A percentile compares a stretch with the other conserved stretches of the same genome.
Evolutionary conservation across 2,797 vertebrate species (phyloP).

Genomic region (Tamandua tetradactyla): DNA sequence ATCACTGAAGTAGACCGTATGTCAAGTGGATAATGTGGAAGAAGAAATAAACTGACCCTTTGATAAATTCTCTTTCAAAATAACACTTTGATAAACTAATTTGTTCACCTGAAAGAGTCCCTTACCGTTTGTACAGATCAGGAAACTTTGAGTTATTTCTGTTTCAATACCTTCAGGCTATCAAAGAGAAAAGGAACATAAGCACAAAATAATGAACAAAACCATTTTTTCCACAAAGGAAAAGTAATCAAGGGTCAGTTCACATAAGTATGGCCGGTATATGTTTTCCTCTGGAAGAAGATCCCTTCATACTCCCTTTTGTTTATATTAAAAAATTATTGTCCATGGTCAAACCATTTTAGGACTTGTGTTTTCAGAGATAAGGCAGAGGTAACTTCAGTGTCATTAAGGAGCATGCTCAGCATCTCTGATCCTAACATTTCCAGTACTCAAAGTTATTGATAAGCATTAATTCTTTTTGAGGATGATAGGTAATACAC

Average conservation of each 20-base stretch:
- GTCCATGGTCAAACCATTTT: background rate
- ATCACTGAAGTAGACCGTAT: background rate
- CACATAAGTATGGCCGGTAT: no score
- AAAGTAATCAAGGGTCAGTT: background rate
- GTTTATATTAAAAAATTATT: background rate
- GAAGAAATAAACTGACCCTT: background rate
- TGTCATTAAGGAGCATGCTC: background rate
- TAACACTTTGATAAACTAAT: no score
- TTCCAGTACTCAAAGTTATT: background rate
- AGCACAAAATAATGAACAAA: slow-evolving; percentile 24
- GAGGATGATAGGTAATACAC: background rate
- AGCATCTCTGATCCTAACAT: background rate
- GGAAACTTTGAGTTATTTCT: slow-evolving; percentile 82
- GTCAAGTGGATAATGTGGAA: background rate
- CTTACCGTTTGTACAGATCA: slow-evolving; percentile 86
- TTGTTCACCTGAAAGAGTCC: background rate
- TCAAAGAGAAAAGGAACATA: slow-evolving; percentile 54
- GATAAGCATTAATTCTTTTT: background rate
- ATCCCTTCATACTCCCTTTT: background rate
- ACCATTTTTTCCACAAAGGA: background rate
- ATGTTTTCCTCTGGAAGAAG: background rate
- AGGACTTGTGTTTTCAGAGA: background rate
- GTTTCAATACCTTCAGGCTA: slow-evolving; percentile 86
- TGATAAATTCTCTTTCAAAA: background rate
- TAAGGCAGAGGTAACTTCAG: background rate